phyloP scores from a whole-genome alignment of 2,888 invertebrate species.

The Camptogramma bilineatum region DNA sequence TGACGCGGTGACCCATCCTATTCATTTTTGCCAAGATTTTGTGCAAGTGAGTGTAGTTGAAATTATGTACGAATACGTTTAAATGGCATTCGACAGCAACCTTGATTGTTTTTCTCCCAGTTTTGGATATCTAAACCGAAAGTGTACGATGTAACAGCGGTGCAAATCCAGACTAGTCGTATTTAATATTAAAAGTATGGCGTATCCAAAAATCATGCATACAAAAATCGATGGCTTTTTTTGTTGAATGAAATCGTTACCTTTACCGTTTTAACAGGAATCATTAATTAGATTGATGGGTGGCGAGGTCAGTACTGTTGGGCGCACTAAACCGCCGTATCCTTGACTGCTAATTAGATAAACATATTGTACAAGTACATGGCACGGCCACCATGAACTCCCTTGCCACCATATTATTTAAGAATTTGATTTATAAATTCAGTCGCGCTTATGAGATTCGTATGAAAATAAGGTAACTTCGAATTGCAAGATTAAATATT shows the following conservation, averaged over 20 bases:
- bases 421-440: constrained; percentile 18
- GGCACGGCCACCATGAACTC: constrained; percentile 18
- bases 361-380: constrained; percentile 3
- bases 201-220: background rate
- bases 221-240: background rate
- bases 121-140: background rate
- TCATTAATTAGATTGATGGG: constrained; percentile 29
- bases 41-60: background rate
- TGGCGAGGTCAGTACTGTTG: constrained; percentile 21
- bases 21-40: background rate
- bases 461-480: constrained; percentile 31
- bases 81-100: constrained; percentile 7
- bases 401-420: constrained; percentile 11
- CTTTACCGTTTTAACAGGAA: background rate
- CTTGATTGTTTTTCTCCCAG: background rate
- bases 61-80: background rate
- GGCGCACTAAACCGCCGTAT: constrained; percentile 21
- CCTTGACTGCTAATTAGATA: constrained; percentile 28
- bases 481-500: background rate
- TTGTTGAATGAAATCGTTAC: background rate
- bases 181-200: background rate
- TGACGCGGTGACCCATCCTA: background rate
- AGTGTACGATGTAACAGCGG: background rate
- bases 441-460: constrained; percentile 41
- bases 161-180: background rate